These are phyloP conservation scores for Aphidius colemani DNA, from an alignment of 2,888 invertebrate species.

Conservation along the genomic window DNA sequence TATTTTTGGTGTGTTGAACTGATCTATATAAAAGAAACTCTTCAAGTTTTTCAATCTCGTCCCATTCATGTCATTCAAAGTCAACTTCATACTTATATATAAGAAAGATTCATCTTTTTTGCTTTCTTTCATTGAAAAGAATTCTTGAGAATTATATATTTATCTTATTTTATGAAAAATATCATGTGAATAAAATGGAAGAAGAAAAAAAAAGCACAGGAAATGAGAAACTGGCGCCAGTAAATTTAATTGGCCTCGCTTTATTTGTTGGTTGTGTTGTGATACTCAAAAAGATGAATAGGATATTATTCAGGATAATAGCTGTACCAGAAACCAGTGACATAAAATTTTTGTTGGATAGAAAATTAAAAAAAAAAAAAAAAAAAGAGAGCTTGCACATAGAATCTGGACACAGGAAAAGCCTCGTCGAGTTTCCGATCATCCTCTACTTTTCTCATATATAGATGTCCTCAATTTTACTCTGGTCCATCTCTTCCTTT, in stretches of 20 bases:
- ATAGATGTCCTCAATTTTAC: background rate
- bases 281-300: background rate
- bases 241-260: too few species aligned
- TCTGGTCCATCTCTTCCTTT: constrained; percentile 7
- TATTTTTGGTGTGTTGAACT: too few species aligned
- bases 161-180: constrained; percentile 1
- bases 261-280: too few species aligned
- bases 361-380: too few species aligned
- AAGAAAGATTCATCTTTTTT: too few species aligned
- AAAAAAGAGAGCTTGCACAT: background rate
- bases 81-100: too few species aligned
- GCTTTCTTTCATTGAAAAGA: background rate
- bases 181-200: background rate
- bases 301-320: too few species aligned
- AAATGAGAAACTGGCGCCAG: too few species aligned
- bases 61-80: background rate
- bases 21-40: background rate
- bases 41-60: constrained; percentile 26
- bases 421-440: constrained; percentile 23
- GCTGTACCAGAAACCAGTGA: too few species aligned
- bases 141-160: background rate
- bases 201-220: too few species aligned
- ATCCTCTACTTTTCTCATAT: background rate
- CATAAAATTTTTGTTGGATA: too few species aligned
- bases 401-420: constrained; percentile 14